Percentiles rank a stretch among this genome's conserved stretches.
phyloP scores from a whole-genome alignment of 2,888 invertebrate genomes.

The Scotopteryx bipunctaria region DNA sequence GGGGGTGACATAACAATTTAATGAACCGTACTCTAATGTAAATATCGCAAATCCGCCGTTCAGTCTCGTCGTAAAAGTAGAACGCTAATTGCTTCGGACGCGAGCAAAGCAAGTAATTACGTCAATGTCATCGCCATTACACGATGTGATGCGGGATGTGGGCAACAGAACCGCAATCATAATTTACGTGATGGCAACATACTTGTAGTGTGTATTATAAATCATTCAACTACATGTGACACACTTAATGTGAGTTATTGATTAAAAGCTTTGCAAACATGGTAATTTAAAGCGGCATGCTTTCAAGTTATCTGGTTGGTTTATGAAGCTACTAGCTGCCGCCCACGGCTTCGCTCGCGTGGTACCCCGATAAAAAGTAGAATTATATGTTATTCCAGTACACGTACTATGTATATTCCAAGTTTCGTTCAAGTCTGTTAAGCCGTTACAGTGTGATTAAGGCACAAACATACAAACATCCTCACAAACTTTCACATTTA shows the following conservation, averaged over 20 bases:
- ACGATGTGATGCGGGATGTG: slow-evolving; percentile 22
- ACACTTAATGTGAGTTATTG: slow-evolving; percentile 19
- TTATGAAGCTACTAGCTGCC: too few relatives aligned
- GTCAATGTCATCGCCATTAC: slow-evolving; percentile 29
- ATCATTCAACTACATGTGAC: slow-evolving; percentile 26
- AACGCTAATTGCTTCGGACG: slow-evolving; percentile 27
- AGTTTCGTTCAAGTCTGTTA: too few relatives aligned
- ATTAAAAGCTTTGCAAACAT: slow-evolving; percentile 2
- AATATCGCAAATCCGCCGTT: slow-evolving; percentile 33
- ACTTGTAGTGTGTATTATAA: slow-evolving; percentile 24
- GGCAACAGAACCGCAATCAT: slow-evolving; percentile 32
- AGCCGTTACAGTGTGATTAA: too few relatives aligned
- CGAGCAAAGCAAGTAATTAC: slow-evolving; percentile 31
- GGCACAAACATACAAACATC: too few relatives aligned
- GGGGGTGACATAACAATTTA: slow-evolving; percentile 57
- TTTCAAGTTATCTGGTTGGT: slow-evolving; percentile 7
- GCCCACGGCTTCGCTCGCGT: too few relatives aligned
- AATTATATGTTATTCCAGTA: too few relatives aligned
- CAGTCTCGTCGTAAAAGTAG: slow-evolving; percentile 27
- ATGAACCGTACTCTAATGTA: slow-evolving; percentile 47
- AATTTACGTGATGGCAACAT: slow-evolving; percentile 30
- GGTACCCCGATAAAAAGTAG: too few relatives aligned
- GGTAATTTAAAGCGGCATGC: background rate
- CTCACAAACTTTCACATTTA: too few relatives aligned
- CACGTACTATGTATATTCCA: too few relatives aligned